Evolutionary conservation across 2,888 invertebrate species (phyloP).

Genomic region (Epistrophe grossulariae): DNA sequence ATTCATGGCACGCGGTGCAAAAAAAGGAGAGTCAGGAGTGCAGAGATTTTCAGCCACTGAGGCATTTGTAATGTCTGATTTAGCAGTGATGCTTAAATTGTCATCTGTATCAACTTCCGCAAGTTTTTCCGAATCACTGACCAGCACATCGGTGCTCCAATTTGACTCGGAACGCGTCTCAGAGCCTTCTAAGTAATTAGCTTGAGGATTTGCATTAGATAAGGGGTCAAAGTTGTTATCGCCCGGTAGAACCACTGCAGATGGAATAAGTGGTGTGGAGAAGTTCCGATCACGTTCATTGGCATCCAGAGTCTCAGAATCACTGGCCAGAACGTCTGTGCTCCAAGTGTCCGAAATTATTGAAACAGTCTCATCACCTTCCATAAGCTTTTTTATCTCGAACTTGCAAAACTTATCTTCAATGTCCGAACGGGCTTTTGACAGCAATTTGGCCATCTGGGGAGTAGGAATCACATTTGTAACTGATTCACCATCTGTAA

Average conservation of each 20-base stretch:
- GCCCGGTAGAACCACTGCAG: conserved; percentile 83
- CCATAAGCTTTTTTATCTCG: conserved; percentile 92
- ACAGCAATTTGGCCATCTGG: conserved; percentile 87
- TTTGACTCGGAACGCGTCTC: conserved; percentile 98
- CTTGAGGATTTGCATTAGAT: conserved; percentile 79
- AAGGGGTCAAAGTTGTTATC: conserved; percentile 83
- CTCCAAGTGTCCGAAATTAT: conserved; percentile 99
- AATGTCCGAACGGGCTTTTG: conserved; percentile 95
- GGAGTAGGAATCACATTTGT: conserved; percentile 84
- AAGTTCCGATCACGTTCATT: conserved; percentile 86
- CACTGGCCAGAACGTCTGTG: conserved; percentile 98
- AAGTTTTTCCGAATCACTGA: conserved; percentile 95
- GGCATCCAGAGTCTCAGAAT: conserved; percentile 96
- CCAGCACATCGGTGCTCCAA: conserved; percentile 98
- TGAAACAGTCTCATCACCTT: conserved; percentile 97
- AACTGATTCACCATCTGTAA: conserved; percentile 90
- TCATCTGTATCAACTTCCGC: conserved; percentile 91
- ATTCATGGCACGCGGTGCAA: conserved; percentile 76
- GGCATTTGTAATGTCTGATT: conserved; percentile 90
- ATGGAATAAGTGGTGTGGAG: conserved; percentile 84
- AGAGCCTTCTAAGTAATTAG: conserved; percentile 88
- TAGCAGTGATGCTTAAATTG: conserved; percentile 87
- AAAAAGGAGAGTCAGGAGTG: conserved; percentile 78
- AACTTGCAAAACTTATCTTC: conserved; percentile 99
- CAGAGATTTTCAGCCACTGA: conserved; percentile 84